These are phyloP conservation scores for Eulemur rufifrons DNA, from an alignment of 2,113 vertebrate species.

Conservation along the genomic window DNA sequence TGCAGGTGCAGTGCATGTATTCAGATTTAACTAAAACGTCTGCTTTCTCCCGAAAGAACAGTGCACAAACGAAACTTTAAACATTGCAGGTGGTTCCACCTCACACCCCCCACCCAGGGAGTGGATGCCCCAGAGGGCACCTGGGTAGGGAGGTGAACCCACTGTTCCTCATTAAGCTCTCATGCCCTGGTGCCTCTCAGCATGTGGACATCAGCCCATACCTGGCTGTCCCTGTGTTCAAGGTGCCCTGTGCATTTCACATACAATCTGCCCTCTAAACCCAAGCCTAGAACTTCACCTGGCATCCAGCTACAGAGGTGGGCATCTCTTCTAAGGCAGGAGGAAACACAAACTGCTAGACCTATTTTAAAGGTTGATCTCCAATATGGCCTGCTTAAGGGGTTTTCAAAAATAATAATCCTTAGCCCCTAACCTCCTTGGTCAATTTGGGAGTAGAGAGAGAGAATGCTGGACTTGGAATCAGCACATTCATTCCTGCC, in stretches of 20 bases:
- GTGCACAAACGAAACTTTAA: rapidly evolving
- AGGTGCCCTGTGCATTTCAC: rapidly evolving
- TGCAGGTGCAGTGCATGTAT: rapidly evolving
- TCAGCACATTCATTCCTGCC: not conserved
- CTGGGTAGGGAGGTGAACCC: not conserved
- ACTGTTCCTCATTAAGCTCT: not conserved
- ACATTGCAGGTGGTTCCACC: too few species aligned
- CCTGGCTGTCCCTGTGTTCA: not conserved
- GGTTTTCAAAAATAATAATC: not conserved
- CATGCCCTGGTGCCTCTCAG: not conserved
- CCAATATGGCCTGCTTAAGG: not conserved
- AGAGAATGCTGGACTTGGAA: not conserved
- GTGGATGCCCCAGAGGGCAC: not conserved
- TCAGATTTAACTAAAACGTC: rapidly evolving
- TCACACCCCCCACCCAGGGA: not conserved
- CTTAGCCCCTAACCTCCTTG: not conserved
- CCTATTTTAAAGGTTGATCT: not conserved
- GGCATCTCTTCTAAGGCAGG: not conserved
- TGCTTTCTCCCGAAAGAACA: not conserved
- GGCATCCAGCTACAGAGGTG: not conserved
- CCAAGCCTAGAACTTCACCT: rapidly evolving
- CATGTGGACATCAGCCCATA: rapidly evolving
- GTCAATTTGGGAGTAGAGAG: too few species aligned
- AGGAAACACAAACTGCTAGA: rapidly evolving
- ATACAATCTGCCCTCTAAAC: rapidly evolving